Conservation (phyloP, 2,113 vertebrate genomes). For the Solenodon paradoxus region DNA sequence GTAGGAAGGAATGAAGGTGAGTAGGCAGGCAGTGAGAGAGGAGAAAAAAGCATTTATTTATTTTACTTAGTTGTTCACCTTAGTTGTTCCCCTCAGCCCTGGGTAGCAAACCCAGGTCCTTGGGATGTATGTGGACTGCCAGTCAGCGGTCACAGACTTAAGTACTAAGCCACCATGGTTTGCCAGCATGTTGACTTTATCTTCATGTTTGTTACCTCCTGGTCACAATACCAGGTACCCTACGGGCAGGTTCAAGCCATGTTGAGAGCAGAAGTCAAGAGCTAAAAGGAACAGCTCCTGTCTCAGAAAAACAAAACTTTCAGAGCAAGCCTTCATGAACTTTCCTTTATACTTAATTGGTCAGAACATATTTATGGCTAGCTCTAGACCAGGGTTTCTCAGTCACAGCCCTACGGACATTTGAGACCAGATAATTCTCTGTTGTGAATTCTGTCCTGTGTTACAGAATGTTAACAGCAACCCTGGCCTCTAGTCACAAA, state of each 20-base stretch:
- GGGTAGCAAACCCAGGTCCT: too few species aligned
- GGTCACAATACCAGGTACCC: background rate
- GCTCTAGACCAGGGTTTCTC: background rate
- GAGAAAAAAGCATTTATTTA: too few species aligned
- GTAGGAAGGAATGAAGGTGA: too few species aligned
- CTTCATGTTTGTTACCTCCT: background rate
- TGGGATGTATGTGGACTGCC: too few species aligned
- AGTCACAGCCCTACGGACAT: background rate
- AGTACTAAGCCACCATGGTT: too few species aligned
- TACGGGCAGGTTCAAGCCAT: background rate
- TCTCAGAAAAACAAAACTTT: background rate
- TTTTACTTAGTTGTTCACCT: too few species aligned
- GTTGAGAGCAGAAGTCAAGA: too few species aligned
- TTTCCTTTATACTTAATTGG: background rate
- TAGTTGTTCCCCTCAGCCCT: too few species aligned
- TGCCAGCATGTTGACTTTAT: too few species aligned
- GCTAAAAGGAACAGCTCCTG: background rate
- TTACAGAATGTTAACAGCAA: background rate
- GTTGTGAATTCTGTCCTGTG: background rate
- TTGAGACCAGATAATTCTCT: background rate
- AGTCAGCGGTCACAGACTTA: too few species aligned
- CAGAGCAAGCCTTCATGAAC: background rate
- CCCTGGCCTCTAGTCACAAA: background rate
- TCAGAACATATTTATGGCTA: background rate
- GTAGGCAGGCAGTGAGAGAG: too few species aligned